Evolutionary conservation across 1,140 invertebrate genomes (phyloP).

Genomic region (Apis dorsata): DNA sequence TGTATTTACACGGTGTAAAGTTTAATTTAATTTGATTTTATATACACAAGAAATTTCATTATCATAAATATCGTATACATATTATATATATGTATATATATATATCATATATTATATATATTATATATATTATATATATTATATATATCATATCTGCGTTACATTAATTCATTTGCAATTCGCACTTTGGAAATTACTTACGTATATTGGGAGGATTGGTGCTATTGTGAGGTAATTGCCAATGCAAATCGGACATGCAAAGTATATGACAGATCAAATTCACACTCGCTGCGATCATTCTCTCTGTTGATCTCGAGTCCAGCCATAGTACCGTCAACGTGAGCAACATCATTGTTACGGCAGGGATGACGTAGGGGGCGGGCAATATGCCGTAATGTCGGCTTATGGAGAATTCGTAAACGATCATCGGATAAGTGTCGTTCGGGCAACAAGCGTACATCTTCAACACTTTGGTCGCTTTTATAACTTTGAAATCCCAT

Average conservation of each 20-base stretch:
- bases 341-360: slow-evolving; percentile 78
- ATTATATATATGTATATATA: not conserved
- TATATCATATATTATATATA: not conserved
- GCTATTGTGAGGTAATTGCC: slow-evolving; percentile 77
- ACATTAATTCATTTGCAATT: not conserved
- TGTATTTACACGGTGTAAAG: not conserved
- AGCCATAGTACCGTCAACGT: slow-evolving; percentile 78
- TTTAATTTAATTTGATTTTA: not conserved
- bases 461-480: slow-evolving; percentile 53
- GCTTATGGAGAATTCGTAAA: slow-evolving; percentile 75
- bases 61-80: not conserved
- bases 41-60: too few relatives aligned
- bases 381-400: slow-evolving; percentile 73
- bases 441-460: slow-evolving; percentile 77
- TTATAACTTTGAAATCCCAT: slow-evolving; percentile 72
- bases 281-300: slow-evolving; percentile 74
- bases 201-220: slow-evolving; percentile 67
- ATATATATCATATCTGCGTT: too few relatives aligned
- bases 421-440: slow-evolving; percentile 78
- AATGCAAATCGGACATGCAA: slow-evolving; percentile 76
- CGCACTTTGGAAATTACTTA: slow-evolving; percentile 51
- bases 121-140: not conserved
- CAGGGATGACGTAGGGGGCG: slow-evolving; percentile 76
- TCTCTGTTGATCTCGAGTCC: slow-evolving; percentile 73
- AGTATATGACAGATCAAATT: slow-evolving; percentile 79